Conservation (phyloP, 2,113 vertebrate species). For the Mohoua ochrocephala region DNA sequence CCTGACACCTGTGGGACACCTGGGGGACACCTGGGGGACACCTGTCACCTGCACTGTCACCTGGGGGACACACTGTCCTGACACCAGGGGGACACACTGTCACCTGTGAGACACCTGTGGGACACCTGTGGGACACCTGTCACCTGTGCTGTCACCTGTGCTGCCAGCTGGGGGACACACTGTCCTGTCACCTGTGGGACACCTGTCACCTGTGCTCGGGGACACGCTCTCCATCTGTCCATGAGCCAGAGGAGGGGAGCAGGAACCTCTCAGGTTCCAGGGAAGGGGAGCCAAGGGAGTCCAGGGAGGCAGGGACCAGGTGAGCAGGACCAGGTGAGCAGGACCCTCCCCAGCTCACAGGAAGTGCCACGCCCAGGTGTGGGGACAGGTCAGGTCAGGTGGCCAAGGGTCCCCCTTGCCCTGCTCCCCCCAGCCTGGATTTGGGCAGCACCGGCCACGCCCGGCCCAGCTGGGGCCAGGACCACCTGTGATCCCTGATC, state of each 20-base stretch:
- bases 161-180: no score
- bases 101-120: no score
- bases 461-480: accelerated
- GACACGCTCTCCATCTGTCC: neutral
- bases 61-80: no score
- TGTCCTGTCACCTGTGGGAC: no score
- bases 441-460: neutral
- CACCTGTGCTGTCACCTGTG: neutral
- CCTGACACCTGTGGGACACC: neutral
- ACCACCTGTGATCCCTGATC: accelerated
- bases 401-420: neutral
- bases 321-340: neutral
- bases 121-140: neutral
- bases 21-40: no score
- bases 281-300: neutral
- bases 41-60: neutral
- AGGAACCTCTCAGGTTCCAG: neutral
- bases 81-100: neutral
- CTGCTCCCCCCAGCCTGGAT: neutral
- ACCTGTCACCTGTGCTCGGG: neutral
- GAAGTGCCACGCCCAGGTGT: neutral
- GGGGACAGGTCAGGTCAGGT: neutral
- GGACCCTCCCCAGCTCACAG: neutral
- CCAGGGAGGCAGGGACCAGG: neutral
- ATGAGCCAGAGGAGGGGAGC: neutral